Evolutionary conservation across 23 tunicate species (phyloP).

Genomic region (Trididemnum clinides): DNA sequence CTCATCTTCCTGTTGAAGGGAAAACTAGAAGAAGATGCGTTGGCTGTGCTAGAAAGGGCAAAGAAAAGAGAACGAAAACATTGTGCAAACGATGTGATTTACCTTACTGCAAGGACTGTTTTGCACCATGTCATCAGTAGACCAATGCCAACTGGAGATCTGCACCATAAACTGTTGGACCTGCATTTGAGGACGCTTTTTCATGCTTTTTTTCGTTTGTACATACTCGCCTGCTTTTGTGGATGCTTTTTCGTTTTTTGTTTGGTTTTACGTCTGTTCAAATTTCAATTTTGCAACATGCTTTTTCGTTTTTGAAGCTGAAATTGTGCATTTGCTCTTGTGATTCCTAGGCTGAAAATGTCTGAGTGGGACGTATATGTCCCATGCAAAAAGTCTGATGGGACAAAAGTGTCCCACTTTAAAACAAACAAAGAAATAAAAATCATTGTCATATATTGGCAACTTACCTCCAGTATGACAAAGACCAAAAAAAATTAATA

Average conservation of each 20-base stretch:
- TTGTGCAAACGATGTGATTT: conserved; percentile 16
- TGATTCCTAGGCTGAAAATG: background rate
- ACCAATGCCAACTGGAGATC: conserved; percentile 11
- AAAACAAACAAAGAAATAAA: conserved; percentile 24
- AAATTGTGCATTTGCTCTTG: conserved; percentile 20
- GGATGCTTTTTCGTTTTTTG: conserved; percentile 18
- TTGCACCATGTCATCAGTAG: conserved; percentile 25
- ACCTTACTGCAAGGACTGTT: conserved; percentile 38
- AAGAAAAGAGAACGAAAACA: conserved; percentile 22
- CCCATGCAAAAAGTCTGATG: conserved; percentile 34
- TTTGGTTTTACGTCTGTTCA: conserved; percentile 17
- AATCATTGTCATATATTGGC: background rate
- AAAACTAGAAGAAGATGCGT: conserved; percentile 32
- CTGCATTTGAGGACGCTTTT: conserved; percentile 2
- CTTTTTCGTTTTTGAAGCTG: conserved; percentile 7
- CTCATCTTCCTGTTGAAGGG: conserved; percentile 27
- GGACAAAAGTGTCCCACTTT: conserved; percentile 28
- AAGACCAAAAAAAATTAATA: conserved; percentile 19
- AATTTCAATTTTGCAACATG: conserved; percentile 19
- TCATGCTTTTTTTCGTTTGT: conserved; percentile 8
- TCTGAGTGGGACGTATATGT: conserved; percentile 27
- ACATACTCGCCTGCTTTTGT: conserved; percentile 19
- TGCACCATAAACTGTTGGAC: conserved; percentile 13
- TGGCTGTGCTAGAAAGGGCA: conserved; percentile 12
- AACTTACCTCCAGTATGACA: conserved; percentile 12